These are phyloP conservation scores for Pollenia amentaria DNA, from an alignment of 2,888 invertebrate species.

Conservation along the genomic window DNA sequence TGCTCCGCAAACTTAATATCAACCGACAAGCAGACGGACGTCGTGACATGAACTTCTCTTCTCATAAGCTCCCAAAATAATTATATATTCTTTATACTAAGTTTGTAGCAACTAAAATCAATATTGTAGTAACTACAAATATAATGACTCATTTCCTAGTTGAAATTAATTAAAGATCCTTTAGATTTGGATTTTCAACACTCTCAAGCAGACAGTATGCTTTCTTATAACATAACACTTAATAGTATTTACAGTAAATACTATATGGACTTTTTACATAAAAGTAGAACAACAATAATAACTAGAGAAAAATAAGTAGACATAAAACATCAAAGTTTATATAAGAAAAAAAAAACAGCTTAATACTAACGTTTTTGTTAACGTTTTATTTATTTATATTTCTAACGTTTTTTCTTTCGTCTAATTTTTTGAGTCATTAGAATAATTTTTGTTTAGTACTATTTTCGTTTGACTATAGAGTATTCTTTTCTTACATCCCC, in stretches of 20 bases:
- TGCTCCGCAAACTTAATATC: no score
- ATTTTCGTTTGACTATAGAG: constrained; percentile 9
- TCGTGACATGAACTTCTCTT: no score
- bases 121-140: no score
- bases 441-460: constrained; percentile 35
- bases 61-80: no score
- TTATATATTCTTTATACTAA: no score
- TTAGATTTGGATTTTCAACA: not conserved
- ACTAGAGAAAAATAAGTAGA: no score
- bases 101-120: no score
- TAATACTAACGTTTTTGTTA: constrained; percentile 38
- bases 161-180: no score
- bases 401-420: not conserved
- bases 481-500: not conserved
- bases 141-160: no score
- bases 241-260: constrained; percentile 17
- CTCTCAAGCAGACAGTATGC: not conserved
- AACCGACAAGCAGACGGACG: no score
- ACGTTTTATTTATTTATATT: constrained; percentile 56
- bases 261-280: not conserved
- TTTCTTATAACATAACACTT: not conserved
- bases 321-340: constrained; percentile 13
- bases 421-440: constrained; percentile 26
- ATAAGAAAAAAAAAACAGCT: constrained; percentile 19
- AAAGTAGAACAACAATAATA: not conserved